phyloP scores from a whole-genome alignment of 92 coral and sea anemone species.

The Palythoa heliodiscus region DNA sequence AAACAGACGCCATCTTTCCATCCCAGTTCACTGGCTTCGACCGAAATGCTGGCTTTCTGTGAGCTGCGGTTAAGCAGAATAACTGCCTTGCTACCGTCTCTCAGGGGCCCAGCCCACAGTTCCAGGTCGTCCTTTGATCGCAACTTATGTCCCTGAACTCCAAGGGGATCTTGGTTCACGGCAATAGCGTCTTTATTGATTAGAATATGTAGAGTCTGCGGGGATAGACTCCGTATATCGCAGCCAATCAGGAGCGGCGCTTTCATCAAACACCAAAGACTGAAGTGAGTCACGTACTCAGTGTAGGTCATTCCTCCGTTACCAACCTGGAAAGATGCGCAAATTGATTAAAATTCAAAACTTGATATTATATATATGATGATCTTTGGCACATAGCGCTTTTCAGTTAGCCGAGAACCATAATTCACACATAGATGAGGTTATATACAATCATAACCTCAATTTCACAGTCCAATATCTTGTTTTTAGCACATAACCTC shows the following conservation, averaged over 20 bases:
- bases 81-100: constrained; percentile 52
- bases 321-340: constrained; percentile 45
- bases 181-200: constrained; percentile 58
- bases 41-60: constrained; percentile 17
- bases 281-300: constrained; percentile 61
- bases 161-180: constrained; percentile 59
- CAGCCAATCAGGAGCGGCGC: constrained; percentile 68
- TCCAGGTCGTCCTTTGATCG: constrained; percentile 48
- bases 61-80: constrained; percentile 55
- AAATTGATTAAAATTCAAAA: not conserved
- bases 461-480: too few relatives aligned
- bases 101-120: constrained; percentile 61
- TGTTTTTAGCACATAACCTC: too few relatives aligned
- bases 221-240: constrained; percentile 47
- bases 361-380: not conserved
- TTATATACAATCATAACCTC: too few relatives aligned
- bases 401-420: too few relatives aligned
- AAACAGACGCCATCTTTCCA: constrained; percentile 37
- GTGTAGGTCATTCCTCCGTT: constrained; percentile 56
- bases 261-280: constrained; percentile 66
- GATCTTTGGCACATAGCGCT: not conserved
- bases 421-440: too few relatives aligned
- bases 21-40: constrained; percentile 33
- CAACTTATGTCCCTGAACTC: constrained; percentile 60
- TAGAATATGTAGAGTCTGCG: constrained; percentile 48